These are phyloP conservation scores for Pharmacophagus antenor DNA, from an alignment of 2,888 invertebrate species.

Conservation along the genomic window DNA sequence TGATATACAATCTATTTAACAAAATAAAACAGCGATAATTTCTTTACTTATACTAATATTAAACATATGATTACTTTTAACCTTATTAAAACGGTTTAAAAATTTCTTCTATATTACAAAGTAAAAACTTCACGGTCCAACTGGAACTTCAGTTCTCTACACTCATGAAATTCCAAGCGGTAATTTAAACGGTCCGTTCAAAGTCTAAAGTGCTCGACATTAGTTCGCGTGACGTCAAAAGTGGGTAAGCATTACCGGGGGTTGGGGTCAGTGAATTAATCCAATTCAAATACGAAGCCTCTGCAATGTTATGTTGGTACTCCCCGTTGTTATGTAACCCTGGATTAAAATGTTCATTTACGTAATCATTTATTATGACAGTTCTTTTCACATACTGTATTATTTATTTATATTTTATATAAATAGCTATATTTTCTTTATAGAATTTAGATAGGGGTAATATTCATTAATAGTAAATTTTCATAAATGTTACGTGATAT, in stretches of 20 bases:
- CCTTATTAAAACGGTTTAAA: neutral
- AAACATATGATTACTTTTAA: neutral
- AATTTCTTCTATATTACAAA: neutral
- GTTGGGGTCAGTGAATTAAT: constrained; percentile 49
- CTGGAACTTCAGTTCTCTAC: constrained; percentile 13
- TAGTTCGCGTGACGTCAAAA: constrained; percentile 53
- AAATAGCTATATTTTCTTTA: neutral
- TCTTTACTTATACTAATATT: too few species aligned
- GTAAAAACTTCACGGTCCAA: neutral
- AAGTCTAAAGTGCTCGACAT: constrained; percentile 19
- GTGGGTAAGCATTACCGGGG: constrained; percentile 49
- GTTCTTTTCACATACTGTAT: neutral
- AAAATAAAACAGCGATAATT: too few species aligned
- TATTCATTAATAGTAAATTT: too few species aligned
- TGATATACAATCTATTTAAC: too few species aligned
- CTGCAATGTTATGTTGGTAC: constrained; percentile 35
- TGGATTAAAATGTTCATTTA: constrained; percentile 23
- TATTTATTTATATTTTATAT: neutral
- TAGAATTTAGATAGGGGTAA: too few species aligned
- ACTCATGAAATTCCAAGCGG: constrained; percentile 17
- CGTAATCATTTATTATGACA: constrained; percentile 12
- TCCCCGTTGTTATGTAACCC: constrained; percentile 27
- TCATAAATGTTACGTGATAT: too few species aligned
- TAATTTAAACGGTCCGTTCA: constrained; percentile 21
- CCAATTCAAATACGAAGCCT: constrained; percentile 48